Conservation (phyloP, 2,888 invertebrate genomes). For the Endotricha flammealis region DNA sequence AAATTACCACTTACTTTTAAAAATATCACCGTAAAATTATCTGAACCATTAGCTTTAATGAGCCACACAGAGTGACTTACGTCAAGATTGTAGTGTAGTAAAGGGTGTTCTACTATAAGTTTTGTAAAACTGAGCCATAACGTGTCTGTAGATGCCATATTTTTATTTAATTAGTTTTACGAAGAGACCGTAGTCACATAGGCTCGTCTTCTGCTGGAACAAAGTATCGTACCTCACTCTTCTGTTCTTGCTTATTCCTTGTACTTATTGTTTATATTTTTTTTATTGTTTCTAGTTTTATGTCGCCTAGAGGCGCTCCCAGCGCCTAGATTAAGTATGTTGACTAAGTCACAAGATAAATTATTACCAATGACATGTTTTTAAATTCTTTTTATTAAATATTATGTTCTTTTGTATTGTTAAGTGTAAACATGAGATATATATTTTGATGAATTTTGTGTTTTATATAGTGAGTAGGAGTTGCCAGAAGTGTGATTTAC, state of each 20-base stretch:
- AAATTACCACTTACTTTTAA: constrained; percentile 15
- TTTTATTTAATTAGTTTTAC: constrained; percentile 46
- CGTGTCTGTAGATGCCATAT: constrained; percentile 71
- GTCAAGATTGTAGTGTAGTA: constrained; percentile 1
- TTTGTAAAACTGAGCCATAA: constrained; percentile 50
- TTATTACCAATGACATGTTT: constrained; percentile 78
- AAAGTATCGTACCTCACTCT: constrained; percentile 52
- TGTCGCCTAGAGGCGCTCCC: constrained; percentile 41
- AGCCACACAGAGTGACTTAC: background rate
- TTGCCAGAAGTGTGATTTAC: constrained; percentile 68
- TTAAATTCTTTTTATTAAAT: constrained; percentile 60
- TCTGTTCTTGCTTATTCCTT: constrained; percentile 47
- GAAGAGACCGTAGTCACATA: constrained; percentile 42
- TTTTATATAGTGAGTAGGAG: constrained; percentile 49
- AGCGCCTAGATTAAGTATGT: constrained; percentile 54
- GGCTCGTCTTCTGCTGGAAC: constrained; percentile 44
- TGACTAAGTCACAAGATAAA: constrained; percentile 77
- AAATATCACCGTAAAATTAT: constrained; percentile 17
- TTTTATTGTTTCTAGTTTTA: constrained; percentile 30
- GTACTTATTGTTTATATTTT: constrained; percentile 33
- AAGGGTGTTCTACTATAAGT: constrained; percentile 21
- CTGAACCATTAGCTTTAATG: constrained; percentile 1
- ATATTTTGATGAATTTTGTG: constrained; percentile 51
- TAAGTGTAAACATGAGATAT: constrained; percentile 58
- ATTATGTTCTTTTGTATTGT: constrained; percentile 49